Percentiles rank a stretch among this genome's conserved stretches.
Evolutionary conservation across 2,888 invertebrate genomes (phyloP).

Genomic region (Eretmocerus hayati): DNA sequence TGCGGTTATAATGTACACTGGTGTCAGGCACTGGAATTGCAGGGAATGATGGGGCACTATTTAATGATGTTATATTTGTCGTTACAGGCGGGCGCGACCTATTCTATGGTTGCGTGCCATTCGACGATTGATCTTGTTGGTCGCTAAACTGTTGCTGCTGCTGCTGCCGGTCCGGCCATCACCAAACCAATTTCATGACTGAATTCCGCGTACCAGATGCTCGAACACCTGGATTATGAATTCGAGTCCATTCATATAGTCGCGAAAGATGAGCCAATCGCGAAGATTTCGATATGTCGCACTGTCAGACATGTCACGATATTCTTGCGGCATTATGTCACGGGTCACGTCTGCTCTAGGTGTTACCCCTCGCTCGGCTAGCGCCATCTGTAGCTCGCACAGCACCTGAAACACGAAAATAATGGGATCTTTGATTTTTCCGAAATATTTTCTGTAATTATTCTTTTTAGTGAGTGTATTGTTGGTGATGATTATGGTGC

Average conservation of each 20-base stretch:
- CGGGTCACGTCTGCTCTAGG: constrained; percentile 45
- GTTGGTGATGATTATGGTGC: no score
- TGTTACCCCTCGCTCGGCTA: constrained; percentile 43
- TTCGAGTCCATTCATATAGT: constrained; percentile 57
- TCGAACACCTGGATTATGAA: constrained; percentile 52
- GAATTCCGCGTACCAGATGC: constrained; percentile 33
- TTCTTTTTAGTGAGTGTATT: no score
- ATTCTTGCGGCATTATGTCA: constrained; percentile 45
- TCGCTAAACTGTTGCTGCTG: not conserved
- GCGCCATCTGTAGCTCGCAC: constrained; percentile 60
- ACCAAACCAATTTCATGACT: constrained; percentile 40
- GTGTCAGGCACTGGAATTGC: no score
- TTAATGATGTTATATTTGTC: no score
- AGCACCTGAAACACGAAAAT: constrained; percentile 50
- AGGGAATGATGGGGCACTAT: no score
- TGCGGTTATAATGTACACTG: no score
- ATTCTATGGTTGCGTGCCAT: constrained; percentile 13
- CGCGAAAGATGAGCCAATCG: constrained; percentile 58
- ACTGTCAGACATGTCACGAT: constrained; percentile 33
- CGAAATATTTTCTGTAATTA: no score
- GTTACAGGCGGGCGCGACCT: constrained; percentile 10
- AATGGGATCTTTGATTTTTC: no score
- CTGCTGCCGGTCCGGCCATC: constrained; percentile 12
- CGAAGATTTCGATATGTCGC: constrained; percentile 49
- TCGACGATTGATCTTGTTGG: constrained; percentile 4